A percentile compares a stretch with the other conserved stretches of the same genome.
These are phyloP conservation scores for Agrilus planipennis DNA, from an alignment of 1,140 invertebrate species.

Conservation along the genomic window DNA sequence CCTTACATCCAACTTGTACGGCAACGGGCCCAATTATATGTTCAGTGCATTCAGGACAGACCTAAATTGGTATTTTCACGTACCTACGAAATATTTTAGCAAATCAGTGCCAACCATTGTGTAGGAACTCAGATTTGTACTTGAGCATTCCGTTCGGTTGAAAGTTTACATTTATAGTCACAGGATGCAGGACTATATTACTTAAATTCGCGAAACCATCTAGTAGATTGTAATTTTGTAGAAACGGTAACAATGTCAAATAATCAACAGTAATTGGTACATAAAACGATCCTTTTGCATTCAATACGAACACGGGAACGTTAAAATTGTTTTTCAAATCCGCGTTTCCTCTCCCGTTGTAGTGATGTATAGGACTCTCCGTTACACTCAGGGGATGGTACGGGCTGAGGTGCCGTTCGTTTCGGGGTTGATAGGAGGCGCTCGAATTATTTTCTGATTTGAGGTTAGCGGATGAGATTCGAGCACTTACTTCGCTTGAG, in stretches of 20 bases:
- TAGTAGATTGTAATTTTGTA: constrained; percentile 46
- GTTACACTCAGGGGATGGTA: constrained; percentile 8
- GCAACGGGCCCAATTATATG: no score
- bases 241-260: constrained; percentile 55
- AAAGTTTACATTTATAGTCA: constrained; percentile 84
- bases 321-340: constrained; percentile 36
- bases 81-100: no score
- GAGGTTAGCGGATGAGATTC: constrained; percentile 23
- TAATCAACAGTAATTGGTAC: constrained; percentile 81
- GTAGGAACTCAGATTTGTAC: constrained; percentile 1
- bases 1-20: no score
- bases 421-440: constrained; percentile 30
- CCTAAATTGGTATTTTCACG: no score
- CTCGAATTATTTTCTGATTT: constrained; percentile 14
- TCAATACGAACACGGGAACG: constrained; percentile 70
- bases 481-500: constrained; percentile 23
- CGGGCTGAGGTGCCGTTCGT: constrained; percentile 12
- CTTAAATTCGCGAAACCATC: constrained; percentile 43
- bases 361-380: constrained; percentile 2
- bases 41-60: no score
- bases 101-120: constrained; percentile 2
- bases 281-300: constrained; percentile 80
- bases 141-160: constrained; percentile 16
- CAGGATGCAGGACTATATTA: constrained; percentile 68
- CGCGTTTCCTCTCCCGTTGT: constrained; percentile 15